Base-by-base conservation (phyloP, 2,888 invertebrate species). In the Rhopalosiphum nymphaeae region DNA sequence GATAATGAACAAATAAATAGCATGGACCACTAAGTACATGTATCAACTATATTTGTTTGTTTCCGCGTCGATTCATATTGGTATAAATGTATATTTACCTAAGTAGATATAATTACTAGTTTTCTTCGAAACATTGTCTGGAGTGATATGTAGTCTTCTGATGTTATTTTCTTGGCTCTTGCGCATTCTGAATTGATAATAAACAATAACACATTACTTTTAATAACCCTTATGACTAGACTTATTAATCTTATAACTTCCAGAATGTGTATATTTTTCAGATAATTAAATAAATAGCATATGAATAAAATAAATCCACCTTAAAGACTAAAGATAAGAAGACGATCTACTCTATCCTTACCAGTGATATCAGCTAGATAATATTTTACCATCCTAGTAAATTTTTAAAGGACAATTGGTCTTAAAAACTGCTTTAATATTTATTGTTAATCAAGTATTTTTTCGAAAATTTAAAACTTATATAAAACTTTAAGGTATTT, bases 1-100 rank as follows among this genome's bases (percentile, higher is more conserved):
- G n/a, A n/a, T 67, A 67, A n/a, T 67, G n/a, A 67, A 67, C n/a
- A 13, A n/a, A 67, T 67, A 67, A 67, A 67, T 67, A n/a, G n/a
- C n/a, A 13, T 67, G 67, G 13, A n/a, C n/a, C n/a, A 67, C 67
- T 67, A n/a, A 67, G n/a, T 67, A 57, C 67, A n/a, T 67, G n/a
- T 16, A 67, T 67, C n/a, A n/a, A n/a, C n/a, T 16, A 67, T 67
- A 44, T 44, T 67, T 67, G 61, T 13, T n/a, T 67, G 5, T 67
- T 67, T n/a, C 67, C 67, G 67, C 61, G 61, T 67, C n/a, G n/a
- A n/a, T 67, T 67, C 67, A 1, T 67, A 29, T 67, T 67, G 67
- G 16, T 67, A 13, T 56, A 56, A 16, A n/a, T 67, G n/a, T n/a
- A 67, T n/a, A 44, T 44, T n/a, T 67, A 67, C 67, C n/a, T n/a